Conservation (phyloP, 2,888 invertebrate genomes). For the Callyntrura sp. region DNA sequence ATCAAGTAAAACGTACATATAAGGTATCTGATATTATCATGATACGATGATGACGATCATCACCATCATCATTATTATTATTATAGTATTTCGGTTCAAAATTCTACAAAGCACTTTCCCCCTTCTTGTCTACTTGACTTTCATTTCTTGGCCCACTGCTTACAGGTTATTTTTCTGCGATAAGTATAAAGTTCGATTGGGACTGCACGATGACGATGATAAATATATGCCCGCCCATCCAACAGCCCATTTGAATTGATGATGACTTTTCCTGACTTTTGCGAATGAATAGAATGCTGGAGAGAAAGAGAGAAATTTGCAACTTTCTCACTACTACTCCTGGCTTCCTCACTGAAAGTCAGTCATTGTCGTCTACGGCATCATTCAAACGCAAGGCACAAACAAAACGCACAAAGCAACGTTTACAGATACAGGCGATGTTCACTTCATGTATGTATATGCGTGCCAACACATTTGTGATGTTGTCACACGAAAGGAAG, state of each 20-base stretch:
- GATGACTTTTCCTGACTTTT: slow-evolving; percentile 1
- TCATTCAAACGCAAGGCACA: too few species aligned
- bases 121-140: slow-evolving; percentile 8
- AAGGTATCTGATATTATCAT: not conserved
- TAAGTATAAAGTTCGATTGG: too few species aligned
- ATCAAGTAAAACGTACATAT: too few species aligned
- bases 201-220: too few species aligned
- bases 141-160: not conserved
- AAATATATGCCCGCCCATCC: not conserved
- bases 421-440: too few species aligned
- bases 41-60: slow-evolving; percentile 4
- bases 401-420: too few species aligned
- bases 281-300: not conserved
- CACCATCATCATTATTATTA: too few species aligned
- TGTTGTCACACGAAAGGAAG: too few species aligned
- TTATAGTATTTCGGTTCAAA: slow-evolving; percentile 23
- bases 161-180: too few species aligned
- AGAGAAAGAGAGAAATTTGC: not conserved
- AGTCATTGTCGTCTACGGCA: too few species aligned
- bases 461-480: too few species aligned
- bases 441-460: too few species aligned
- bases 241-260: slow-evolving; percentile 24
- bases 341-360: not conserved
- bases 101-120: slow-evolving; percentile 8
- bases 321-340: not conserved